phyloP scores from a whole-genome alignment of 2,888 invertebrate genomes.

The Julus scanicus region DNA sequence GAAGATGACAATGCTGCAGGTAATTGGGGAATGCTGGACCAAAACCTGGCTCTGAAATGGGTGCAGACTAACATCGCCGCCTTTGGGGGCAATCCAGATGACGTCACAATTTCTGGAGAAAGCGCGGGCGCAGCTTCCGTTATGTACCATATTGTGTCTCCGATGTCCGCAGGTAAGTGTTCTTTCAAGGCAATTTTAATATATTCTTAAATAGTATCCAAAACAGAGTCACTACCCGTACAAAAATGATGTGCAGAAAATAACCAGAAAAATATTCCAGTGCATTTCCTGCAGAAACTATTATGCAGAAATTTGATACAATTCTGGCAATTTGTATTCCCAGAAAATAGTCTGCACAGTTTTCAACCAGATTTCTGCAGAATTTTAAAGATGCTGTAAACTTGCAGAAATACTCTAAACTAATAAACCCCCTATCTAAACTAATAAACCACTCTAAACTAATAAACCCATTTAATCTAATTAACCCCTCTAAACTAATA shows the following conservation, averaged over 20 bases:
- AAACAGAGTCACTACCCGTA: not conserved
- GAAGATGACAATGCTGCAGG: not conserved
- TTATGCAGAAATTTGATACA: too few species aligned
- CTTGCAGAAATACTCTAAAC: too few species aligned
- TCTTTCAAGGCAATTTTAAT: not conserved
- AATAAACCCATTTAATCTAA: too few species aligned
- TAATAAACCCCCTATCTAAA: too few species aligned
- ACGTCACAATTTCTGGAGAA: slow-evolving; percentile 50
- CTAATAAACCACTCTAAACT: too few species aligned
- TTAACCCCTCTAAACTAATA: too few species aligned
- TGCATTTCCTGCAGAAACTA: too few species aligned
- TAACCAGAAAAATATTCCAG: not conserved
- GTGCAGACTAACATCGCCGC: slow-evolving; percentile 51
- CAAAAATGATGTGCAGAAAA: too few species aligned
- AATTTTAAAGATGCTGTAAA: too few species aligned
- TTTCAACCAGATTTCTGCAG: too few species aligned
- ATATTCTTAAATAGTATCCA: not conserved
- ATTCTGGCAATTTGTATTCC: too few species aligned
- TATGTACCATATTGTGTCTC: slow-evolving; percentile 39
- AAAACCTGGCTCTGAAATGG: slow-evolving; percentile 49
- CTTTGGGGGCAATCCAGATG: slow-evolving; percentile 48
- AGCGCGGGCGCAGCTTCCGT: slow-evolving; percentile 44
- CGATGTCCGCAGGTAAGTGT: slow-evolving; percentile 44
- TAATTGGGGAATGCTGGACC: slow-evolving; percentile 46
- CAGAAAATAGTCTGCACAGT: too few species aligned